phyloP scores from a whole-genome alignment of 53 echinoderm and acorn worm species.

The Paelopatides confundens region DNA sequence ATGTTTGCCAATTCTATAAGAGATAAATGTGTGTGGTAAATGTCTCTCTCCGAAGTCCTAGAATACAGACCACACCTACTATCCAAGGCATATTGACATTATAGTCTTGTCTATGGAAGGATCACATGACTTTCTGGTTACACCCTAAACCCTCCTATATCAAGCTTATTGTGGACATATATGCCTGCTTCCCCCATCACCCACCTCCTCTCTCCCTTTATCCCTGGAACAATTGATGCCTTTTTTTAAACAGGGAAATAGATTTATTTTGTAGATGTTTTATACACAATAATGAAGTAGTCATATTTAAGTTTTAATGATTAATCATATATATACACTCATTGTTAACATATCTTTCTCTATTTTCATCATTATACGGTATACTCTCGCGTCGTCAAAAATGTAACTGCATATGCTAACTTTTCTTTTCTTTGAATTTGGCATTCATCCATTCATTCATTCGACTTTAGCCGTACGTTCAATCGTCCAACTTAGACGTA shows the following conservation, averaged over 20 bases:
- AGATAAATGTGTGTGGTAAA: too few species aligned
- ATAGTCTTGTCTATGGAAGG: too few species aligned
- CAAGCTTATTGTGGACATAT: background rate
- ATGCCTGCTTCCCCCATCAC: background rate
- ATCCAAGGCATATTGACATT: too few species aligned
- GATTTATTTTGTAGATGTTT: constrained; percentile 20
- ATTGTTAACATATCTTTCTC: background rate
- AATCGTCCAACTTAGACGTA: too few species aligned
- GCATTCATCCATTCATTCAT: too few species aligned
- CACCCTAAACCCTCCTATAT: background rate
- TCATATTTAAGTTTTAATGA: constrained; percentile 3
- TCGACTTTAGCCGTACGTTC: too few species aligned
- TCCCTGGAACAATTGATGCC: constrained; percentile 42
- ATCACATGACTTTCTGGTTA: background rate
- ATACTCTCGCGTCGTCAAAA: background rate
- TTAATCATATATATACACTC: background rate
- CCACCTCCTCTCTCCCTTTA: background rate
- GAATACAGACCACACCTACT: too few species aligned
- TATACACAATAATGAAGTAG: constrained; percentile 16
- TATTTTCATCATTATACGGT: background rate
- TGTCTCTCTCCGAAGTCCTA: too few species aligned
- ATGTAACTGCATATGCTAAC: background rate
- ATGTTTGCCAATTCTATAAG: too few species aligned
- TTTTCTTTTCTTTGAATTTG: background rate
- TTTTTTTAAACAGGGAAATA: constrained; percentile 22